These are phyloP conservation scores for Acrobasis consociella DNA, from an alignment of 2,888 invertebrate genomes.

Conservation along the genomic window DNA sequence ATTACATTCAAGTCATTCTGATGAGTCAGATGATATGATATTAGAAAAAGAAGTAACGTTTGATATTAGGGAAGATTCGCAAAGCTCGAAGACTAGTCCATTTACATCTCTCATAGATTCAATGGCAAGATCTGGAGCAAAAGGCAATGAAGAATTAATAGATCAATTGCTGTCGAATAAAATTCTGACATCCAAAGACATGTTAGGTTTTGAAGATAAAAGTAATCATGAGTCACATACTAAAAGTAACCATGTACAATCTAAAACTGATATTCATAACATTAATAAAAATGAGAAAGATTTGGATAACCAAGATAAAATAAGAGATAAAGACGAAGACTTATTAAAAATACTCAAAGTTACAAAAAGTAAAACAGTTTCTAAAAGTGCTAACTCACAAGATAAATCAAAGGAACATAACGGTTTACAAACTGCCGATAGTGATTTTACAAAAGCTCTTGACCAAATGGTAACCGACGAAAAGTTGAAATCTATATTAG, in stretches of 20 bases:
- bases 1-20: slow-evolving; percentile 8
- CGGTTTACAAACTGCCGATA: not conserved
- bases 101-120: slow-evolving; percentile 5
- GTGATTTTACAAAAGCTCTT: not conserved
- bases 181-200: not conserved
- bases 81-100: not conserved
- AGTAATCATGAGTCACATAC: too few species aligned
- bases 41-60: slow-evolving; percentile 28
- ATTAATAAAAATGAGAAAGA: too few species aligned
- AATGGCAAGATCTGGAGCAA: not conserved
- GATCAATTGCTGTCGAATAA: not conserved
- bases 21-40: slow-evolving; percentile 18
- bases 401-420: not conserved
- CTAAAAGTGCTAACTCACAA: not conserved
- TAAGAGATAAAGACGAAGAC: too few species aligned
- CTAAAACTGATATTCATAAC: too few species aligned
- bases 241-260: too few species aligned
- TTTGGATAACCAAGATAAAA: too few species aligned
- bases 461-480: not conserved
- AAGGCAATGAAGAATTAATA: not conserved
- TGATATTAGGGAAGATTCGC: slow-evolving; percentile 24
- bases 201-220: not conserved
- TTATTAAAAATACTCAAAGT: not conserved
- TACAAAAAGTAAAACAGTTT: not conserved
- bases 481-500: not conserved